Evolutionary conservation across 35 echinoderm and acorn worm genomes (phyloP), one percentile per base, ranked within the genome.

Genomic region (Apostichopus californicus): DNA sequence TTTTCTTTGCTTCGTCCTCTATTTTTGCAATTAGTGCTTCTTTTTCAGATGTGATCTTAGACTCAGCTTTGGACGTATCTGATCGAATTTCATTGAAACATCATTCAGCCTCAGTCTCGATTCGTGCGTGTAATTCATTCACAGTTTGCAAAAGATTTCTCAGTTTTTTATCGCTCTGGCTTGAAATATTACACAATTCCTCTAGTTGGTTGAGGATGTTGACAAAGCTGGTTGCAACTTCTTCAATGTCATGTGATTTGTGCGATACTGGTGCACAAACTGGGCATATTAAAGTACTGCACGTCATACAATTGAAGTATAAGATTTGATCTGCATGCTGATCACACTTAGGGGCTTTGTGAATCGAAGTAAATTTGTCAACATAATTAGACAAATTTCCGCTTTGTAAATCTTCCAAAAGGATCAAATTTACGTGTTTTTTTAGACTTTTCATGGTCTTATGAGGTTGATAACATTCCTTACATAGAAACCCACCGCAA

Each of bases 271-370:
- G 83, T 10, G 83, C 83, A 87, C 83, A 87, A 46, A 87, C 83
- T 6, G 83, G 83, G 21, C 83, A 87, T 87, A 87, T 87, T 4
- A 87, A 46, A n/a, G 11, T 87, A 87, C 55, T 56, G 10, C 83
- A 87, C 0, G 83, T 87, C 13, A 61, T 10, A 60, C 81, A 84
- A 57, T 84, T 84, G 18, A 84, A 57, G 54, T 60, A 57, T 18
- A 84, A 17, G 0, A 84, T 56, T 5, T 57, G 53, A n/a, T 84
- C 81, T 13, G 53, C 56, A 55, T 84, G 81, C 13, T 56, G 53
- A 34, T 8, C 22, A 34, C 81, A 84, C 21, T 84, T 84, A 14
- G 81, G 81, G 7, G 81, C 54, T 56, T 84, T 84, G 22, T 9
- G 8, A 57, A 57, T 57, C 5, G 54, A 13, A 9, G 52, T 84